Conservation (phyloP, 2,113 vertebrate genomes). For the Psilopogon haemacephalus region DNA sequence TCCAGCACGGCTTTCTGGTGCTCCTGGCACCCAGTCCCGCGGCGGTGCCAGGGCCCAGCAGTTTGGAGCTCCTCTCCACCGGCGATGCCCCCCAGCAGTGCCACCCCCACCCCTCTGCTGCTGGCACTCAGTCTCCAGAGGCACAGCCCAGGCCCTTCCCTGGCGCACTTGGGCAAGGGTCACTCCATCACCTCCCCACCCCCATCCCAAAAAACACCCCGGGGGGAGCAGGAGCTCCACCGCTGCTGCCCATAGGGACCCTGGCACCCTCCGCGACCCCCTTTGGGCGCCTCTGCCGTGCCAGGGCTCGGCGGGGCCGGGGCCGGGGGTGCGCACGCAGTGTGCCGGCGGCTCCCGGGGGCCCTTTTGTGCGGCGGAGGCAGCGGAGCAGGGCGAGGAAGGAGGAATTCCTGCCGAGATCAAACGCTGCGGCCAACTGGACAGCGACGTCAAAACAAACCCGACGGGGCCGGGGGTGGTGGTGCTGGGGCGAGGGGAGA, state of each 20-base stretch:
- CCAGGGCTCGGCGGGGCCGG: background rate
- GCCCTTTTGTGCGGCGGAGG: background rate
- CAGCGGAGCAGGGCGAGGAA: conserved; percentile 16
- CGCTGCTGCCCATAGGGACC: background rate
- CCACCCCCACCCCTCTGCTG: background rate
- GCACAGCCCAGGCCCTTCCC: background rate
- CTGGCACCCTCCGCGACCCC: background rate
- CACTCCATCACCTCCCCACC: background rate
- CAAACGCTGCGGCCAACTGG: conserved; percentile 36
- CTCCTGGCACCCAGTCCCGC: background rate
- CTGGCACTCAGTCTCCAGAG: background rate
- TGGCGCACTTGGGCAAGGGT: background rate
- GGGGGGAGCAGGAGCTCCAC: background rate
- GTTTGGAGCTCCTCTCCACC: no score
- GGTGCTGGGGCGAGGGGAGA: background rate
- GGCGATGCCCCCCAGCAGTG: background rate
- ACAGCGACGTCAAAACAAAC: conserved; percentile 27
- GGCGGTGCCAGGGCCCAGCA: background rate
- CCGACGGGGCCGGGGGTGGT: background rate
- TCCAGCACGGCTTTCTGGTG: no score
- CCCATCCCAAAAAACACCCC: no score
- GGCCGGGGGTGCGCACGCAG: background rate
- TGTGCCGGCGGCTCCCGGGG: background rate
- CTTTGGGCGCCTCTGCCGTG: accelerated
- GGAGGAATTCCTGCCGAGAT: conserved; percentile 38